These are phyloP conservation scores for Dendropsophus ebraccatus DNA, from an alignment of 2,113 vertebrate genomes.

Conservation along the genomic window DNA sequence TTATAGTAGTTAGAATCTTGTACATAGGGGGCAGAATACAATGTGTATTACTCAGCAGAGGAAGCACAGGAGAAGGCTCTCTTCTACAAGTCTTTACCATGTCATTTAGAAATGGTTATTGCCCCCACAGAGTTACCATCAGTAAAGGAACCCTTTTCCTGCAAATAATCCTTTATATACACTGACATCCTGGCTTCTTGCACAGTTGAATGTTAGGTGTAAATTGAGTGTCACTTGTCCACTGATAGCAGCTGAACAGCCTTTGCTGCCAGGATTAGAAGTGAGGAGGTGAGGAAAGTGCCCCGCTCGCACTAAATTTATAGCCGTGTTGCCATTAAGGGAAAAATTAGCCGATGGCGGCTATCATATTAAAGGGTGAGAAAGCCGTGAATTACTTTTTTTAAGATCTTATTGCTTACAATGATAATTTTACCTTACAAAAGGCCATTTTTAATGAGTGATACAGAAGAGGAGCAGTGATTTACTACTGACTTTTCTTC, in stretches of 20 bases:
- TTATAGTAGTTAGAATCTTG: not conserved
- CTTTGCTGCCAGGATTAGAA: conserved; percentile 55
- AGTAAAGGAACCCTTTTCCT: not conserved
- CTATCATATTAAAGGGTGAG: conserved; percentile 90
- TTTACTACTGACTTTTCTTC: conserved; percentile 83
- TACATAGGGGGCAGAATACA: not conserved
- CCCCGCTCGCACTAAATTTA: conserved; percentile 78
- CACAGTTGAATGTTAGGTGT: not conserved
- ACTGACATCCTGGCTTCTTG: not conserved
- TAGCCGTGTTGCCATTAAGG: conserved; percentile 85
- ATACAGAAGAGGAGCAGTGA: conserved; percentile 84
- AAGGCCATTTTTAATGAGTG: conserved; percentile 90
- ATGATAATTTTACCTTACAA: conserved; percentile 91
- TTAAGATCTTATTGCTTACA: conserved; percentile 90
- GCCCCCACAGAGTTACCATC: too few species aligned
- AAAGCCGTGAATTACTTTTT: conserved; percentile 89
- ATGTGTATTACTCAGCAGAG: too few species aligned
- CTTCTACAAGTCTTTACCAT: too few species aligned
- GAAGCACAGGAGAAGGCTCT: too few species aligned
- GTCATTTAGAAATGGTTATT: too few species aligned
- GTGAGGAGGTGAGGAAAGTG: conserved; percentile 67
- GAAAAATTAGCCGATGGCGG: conserved; percentile 87
- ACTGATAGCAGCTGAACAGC: not conserved
- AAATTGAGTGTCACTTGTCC: conserved; percentile 8
- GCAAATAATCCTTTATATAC: not conserved